Evolutionary conservation across 2,888 invertebrate genomes (phyloP).

Genomic region (Drosophila peninsularis): DNA sequence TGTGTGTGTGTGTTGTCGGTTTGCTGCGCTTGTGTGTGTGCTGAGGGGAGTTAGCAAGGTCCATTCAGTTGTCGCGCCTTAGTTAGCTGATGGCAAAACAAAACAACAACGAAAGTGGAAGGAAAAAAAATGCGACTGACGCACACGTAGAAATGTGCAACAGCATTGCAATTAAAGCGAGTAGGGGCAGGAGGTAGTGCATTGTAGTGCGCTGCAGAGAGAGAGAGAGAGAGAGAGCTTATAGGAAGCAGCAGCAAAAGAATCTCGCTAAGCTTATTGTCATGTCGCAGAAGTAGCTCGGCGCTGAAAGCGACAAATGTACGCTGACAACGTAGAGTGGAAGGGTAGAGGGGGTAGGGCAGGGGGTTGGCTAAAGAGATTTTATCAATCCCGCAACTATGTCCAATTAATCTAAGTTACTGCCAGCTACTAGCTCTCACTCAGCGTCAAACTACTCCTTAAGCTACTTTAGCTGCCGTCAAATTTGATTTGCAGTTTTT

Average conservation of each 20-base stretch:
- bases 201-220: background rate
- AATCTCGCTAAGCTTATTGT: constrained; percentile 54
- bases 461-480: background rate
- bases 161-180: constrained; percentile 68
- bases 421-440: background rate
- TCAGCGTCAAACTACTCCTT: background rate
- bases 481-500: background rate
- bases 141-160: constrained; percentile 54
- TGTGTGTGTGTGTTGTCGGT: constrained; percentile 12
- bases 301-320: constrained; percentile 22
- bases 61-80: constrained; percentile 67
- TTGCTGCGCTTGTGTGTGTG: constrained; percentile 10
- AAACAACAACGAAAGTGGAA: constrained; percentile 22
- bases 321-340: constrained; percentile 29
- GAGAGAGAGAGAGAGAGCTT: constrained; percentile 10
- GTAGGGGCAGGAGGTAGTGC: background rate
- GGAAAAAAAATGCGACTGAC: constrained; percentile 4
- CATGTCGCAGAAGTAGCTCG: constrained; percentile 35
- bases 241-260: background rate
- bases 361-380: background rate
- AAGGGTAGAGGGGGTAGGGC: no score
- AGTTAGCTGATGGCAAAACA: constrained; percentile 57
- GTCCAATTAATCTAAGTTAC: constrained; percentile 37
- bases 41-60: constrained; percentile 35
- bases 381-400: constrained; percentile 26